These are phyloP conservation scores for Marronus borbonicus DNA, from an alignment of 2,888 invertebrate species.

Conservation along the genomic window DNA sequence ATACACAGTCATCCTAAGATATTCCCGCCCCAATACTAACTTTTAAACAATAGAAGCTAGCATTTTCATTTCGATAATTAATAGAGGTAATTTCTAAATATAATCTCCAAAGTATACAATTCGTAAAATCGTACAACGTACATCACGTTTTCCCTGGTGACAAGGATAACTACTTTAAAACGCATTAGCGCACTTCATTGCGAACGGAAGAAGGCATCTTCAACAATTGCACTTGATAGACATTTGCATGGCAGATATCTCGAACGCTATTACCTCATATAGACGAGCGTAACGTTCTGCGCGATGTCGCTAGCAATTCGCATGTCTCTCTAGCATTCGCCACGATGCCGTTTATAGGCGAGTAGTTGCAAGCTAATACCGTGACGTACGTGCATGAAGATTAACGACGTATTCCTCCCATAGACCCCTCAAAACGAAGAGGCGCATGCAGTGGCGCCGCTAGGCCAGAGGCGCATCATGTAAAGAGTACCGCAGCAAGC, in stretches of 20 bases:
- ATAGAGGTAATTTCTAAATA: no score
- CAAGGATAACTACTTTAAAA: slow-evolving; percentile 32
- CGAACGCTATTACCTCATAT: not conserved
- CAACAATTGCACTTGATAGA: slow-evolving; percentile 29
- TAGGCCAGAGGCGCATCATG: no score
- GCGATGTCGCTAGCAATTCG: not conserved
- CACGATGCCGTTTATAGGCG: no score
- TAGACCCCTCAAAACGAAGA: not conserved
- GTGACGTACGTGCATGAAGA: not conserved
- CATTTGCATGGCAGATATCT: slow-evolving; percentile 14
- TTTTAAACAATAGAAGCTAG: no score
- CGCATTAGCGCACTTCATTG: slow-evolving; percentile 33
- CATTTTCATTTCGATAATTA: no score
- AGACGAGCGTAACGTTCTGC: not conserved
- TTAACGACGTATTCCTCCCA: not conserved
- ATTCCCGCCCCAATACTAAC: no score
- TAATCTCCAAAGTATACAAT: no score
- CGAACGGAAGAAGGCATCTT: slow-evolving; percentile 7
- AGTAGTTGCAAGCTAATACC: not conserved
- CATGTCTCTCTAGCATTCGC: not conserved
- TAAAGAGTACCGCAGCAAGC: no score
- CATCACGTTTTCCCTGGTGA: not conserved
- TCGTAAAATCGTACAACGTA: not conserved
- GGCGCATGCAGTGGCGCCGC: no score
- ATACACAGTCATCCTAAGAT: no score